Evolutionary conservation across 2,888 invertebrate genomes (phyloP).

Genomic region (Cerceris ruficornis): DNA sequence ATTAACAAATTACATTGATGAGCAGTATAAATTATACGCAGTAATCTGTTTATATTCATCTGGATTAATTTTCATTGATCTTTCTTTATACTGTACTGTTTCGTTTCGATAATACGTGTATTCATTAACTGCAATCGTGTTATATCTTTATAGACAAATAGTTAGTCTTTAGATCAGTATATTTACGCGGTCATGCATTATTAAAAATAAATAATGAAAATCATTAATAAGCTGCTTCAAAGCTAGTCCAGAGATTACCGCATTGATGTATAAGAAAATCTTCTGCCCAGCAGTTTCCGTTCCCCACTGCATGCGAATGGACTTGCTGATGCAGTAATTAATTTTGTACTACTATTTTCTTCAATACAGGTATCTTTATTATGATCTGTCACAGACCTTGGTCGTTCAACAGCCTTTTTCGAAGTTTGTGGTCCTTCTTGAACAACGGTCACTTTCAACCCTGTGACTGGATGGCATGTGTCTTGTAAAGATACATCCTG

Average conservation of each 20-base stretch:
- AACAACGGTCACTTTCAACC: slow-evolving; percentile 67
- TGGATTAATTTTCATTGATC: not conserved
- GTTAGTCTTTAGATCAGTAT: slow-evolving; percentile 4
- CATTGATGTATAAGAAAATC: slow-evolving; percentile 86
- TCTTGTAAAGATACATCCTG: slow-evolving; percentile 90
- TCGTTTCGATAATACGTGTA: not conserved
- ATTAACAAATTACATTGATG: slow-evolving; percentile 28
- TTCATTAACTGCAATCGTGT: not conserved
- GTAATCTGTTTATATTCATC: not conserved
- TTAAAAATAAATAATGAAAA: slow-evolving; percentile 47
- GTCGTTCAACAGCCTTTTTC: slow-evolving; percentile 76
- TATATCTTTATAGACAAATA: not conserved
- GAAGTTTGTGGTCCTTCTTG: slow-evolving; percentile 69
- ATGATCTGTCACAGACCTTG: slow-evolving; percentile 78
- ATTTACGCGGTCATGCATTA: slow-evolving; percentile 40
- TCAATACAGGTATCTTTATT: slow-evolving; percentile 71
- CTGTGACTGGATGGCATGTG: slow-evolving; percentile 70
- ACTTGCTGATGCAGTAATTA: slow-evolving; percentile 79
- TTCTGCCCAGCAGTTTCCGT: slow-evolving; percentile 82
- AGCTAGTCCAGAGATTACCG: slow-evolving; percentile 77
- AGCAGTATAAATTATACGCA: slow-evolving; percentile 17
- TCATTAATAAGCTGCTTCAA: slow-evolving; percentile 40
- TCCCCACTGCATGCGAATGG: slow-evolving; percentile 80
- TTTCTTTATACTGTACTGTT: not conserved
- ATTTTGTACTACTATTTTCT: slow-evolving; percentile 71